A percentile compares a stretch with the other conserved stretches of the same genome.
These are phyloP conservation scores for Rhinatrema bivittatum DNA, from an alignment of 2,797 vertebrate genomes.

Conservation along the genomic window DNA sequence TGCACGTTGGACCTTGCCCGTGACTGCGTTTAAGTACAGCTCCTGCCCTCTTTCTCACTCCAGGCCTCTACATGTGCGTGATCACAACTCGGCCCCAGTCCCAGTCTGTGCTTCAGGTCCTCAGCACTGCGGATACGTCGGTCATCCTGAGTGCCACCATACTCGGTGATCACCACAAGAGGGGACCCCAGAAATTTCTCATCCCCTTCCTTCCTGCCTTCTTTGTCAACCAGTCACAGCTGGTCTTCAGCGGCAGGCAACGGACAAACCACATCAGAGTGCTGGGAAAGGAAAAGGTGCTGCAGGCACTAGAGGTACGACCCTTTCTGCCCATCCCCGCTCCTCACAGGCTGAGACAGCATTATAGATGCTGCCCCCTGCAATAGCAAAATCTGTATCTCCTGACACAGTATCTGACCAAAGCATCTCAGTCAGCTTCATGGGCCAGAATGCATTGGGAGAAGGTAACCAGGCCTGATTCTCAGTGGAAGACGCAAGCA, in stretches of 20 bases:
- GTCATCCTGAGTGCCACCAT: slow-evolving; percentile 23
- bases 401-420: too few relatives aligned
- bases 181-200: slow-evolving; percentile 11
- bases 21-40: too few relatives aligned
- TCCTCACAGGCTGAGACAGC: too few relatives aligned
- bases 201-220: slow-evolving; percentile 51
- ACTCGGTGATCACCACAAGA: slow-evolving; percentile 1
- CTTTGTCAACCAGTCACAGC: slow-evolving; percentile 34
- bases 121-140: slow-evolving; percentile 24
- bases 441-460: too few relatives aligned
- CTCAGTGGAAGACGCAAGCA: too few relatives aligned
- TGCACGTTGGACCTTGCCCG: too few relatives aligned
- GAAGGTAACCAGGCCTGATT: background rate
- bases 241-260: slow-evolving; percentile 25
- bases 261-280: slow-evolving; percentile 19
- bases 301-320: slow-evolving; percentile 36
- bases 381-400: too few relatives aligned
- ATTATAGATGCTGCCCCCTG: too few relatives aligned
- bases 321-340: too few relatives aligned
- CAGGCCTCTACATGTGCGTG: slow-evolving; percentile 39
- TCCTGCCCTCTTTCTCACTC: too few relatives aligned
- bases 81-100: slow-evolving; percentile 20
- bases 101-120: slow-evolving; percentile 15
- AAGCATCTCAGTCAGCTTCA: background rate
- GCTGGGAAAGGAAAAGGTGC: slow-evolving; percentile 33